phyloP scores from a whole-genome alignment of 2,797 vertebrate species.

The Halcyon badia region DNA sequence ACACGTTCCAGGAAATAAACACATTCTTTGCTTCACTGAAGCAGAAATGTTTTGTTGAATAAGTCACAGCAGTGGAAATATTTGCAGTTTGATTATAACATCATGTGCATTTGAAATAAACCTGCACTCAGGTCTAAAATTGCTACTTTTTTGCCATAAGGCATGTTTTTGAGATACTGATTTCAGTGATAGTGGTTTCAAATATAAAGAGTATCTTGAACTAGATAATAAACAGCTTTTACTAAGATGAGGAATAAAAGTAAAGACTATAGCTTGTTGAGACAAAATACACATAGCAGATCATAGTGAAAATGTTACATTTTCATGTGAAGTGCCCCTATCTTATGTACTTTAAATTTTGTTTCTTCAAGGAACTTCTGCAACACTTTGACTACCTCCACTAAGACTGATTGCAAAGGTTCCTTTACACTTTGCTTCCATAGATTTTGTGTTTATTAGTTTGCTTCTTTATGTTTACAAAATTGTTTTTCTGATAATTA shows the following conservation, averaged over 20 bases:
- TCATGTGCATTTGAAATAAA: not conserved
- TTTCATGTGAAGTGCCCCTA: not conserved
- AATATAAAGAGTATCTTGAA: not conserved
- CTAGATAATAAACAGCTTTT: not conserved
- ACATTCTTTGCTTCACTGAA: conserved; percentile 57
- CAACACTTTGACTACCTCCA: not conserved
- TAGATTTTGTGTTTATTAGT: not conserved
- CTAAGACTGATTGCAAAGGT: not conserved
- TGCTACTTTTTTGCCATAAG: not conserved
- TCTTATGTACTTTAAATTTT: not conserved
- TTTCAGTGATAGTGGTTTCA: not conserved
- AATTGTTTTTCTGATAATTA: not conserved
- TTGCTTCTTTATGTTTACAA: not conserved
- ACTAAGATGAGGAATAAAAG: not conserved
- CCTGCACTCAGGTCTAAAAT: not conserved
- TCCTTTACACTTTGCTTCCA: not conserved
- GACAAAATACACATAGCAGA: not conserved
- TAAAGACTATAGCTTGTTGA: not conserved
- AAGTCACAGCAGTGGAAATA: conserved; percentile 20
- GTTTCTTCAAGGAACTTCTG: not conserved
- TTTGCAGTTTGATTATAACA: conserved; percentile 4
- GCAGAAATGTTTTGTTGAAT: conserved; percentile 42
- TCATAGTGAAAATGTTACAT: not conserved
- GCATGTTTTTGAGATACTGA: not conserved
- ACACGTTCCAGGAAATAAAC: conserved; percentile 47